Base-by-base conservation (phyloP, 2,797 vertebrate species). In the Ataeniobius toweri region DNA sequence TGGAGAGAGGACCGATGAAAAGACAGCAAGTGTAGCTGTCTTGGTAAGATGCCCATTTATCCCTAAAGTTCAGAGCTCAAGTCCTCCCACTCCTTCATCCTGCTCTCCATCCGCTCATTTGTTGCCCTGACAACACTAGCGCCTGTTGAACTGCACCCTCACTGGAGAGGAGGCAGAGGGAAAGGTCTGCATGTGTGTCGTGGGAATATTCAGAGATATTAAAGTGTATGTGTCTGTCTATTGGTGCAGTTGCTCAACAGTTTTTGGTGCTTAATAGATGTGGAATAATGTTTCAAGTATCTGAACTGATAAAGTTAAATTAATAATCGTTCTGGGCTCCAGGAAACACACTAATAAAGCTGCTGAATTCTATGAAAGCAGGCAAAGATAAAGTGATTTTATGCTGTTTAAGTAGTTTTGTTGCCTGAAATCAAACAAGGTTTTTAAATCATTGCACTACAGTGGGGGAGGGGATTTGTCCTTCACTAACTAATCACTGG, bases 111-210 rank as follows among this genome's bases (percentile, higher is more conserved):
- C 44, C 51, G 80, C 85, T 89, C 41, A 80, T 89, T 87, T 83
- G 93, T 93, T 93, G 90, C 92, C 91, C 88, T 91, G 93, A 93
- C 92, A 92, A 93, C 92, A 65, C 80, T 84, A 84, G 77, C 78
- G 58, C 82, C 83, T 26, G 50, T 75, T 85, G 81, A 88, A 84
- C 85, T 89, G 81, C 77, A 71, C 86, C 82, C 80, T 81, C 72
- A 61, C 78, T 79, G 82, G 80, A 86, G 80, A 80, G 79, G 81
- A 80, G 76, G 78, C 63, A 14, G 31, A n/a, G 74, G 75, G 76
- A 56, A 80, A 44, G 53, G 78, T 84, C 12, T 89, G 73, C 20
- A 72, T 78, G 78, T 82, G 80, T 56, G 73, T 73, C 83, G 31
- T 39, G 41, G 77, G 68, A 78, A 65, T 70, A 82, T 36, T 61